Base-by-base conservation (phyloP, 1,140 invertebrate species). In the Paracyclopina nana region DNA sequence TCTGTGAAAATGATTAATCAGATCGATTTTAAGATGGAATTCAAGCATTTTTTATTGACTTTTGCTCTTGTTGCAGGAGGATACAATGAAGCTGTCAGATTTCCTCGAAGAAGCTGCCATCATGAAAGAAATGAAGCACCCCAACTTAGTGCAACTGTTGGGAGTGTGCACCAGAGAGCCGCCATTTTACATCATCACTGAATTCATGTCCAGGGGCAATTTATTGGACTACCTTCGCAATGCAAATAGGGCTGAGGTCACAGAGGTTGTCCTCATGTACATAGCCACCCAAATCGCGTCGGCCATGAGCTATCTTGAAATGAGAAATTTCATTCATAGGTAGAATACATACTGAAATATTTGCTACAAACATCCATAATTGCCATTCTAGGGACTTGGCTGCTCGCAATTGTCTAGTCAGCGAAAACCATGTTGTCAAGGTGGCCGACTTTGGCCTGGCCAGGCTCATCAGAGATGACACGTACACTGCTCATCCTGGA, bases 91-190 rank as follows among this genome's bases (percentile, higher is more conserved):
- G 1, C 68, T 98, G 34, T 95, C 97, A 68, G 95, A 99, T 64
- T 99, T 99, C 66, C 68, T 99, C 14, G 92, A 95, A 64, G 95
- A 99, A 68, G 95, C 95, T 5, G 78, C 84, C 49, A 96, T 99
- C 43, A 99, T 99, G 94, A 99, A 99, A 63, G 90, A 95, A 68
- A 94, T 99, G 86, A 90, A 92, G 61, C 95, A 99, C 70, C 84
- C 86, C 6, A 99, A 99, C 72, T 70, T 99, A 54, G 92, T 99
- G 46, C 90, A 97, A 68, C 22, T 52, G 59, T 5, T 57, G 71
- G 79, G 85, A 56, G 91, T 98, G 25, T 98, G 92, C 68, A 98
- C 91, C 0, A 69, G 90, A 25, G 91, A 97, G 65, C 88, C 91
- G 4, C 94, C 94, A 0, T 97, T 97, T 67, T 98, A 96, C 65